Conservation (phyloP, 2,888 invertebrate species). For the Drosophila paramelanica region DNA sequence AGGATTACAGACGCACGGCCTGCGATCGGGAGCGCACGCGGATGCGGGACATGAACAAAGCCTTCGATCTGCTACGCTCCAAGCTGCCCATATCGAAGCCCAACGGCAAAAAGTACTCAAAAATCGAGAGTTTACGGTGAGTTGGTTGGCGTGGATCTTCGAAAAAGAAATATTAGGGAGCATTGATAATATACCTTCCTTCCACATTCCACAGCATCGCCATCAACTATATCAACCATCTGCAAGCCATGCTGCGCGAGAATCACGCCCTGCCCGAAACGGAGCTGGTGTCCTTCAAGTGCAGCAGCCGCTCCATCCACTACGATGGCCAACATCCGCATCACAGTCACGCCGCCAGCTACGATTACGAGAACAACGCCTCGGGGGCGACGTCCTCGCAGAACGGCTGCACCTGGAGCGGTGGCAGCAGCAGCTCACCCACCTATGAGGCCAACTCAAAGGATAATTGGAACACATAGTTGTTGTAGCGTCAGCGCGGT, state of each 20-base stretch:
- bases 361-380: slow-evolving; percentile 49
- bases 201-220: slow-evolving; percentile 87
- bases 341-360: slow-evolving; percentile 20
- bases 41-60: slow-evolving; percentile 94
- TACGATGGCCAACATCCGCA: slow-evolving; percentile 44
- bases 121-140: slow-evolving; percentile 93
- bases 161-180: not conserved
- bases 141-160: slow-evolving; percentile 3
- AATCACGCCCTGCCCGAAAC: slow-evolving; percentile 52
- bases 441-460: slow-evolving; percentile 61
- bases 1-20: slow-evolving; percentile 93
- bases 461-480: slow-evolving; percentile 70
- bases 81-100: slow-evolving; percentile 92
- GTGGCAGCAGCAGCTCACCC: slow-evolving; percentile 69
- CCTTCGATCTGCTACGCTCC: slow-evolving; percentile 91
- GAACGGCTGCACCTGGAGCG: slow-evolving; percentile 71
- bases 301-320: slow-evolving; percentile 34
- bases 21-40: slow-evolving; percentile 93
- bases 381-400: slow-evolving; percentile 56
- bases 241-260: slow-evolving; percentile 86
- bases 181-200: not conserved
- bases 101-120: slow-evolving; percentile 93
- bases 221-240: slow-evolving; percentile 90
- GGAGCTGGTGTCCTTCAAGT: slow-evolving; percentile 49
- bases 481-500: not conserved